Percentiles rank a stretch among this genome's conserved stretches.
phyloP scores from a whole-genome alignment of 2,113 vertebrate species.

The Melanocharis versteri region DNA sequence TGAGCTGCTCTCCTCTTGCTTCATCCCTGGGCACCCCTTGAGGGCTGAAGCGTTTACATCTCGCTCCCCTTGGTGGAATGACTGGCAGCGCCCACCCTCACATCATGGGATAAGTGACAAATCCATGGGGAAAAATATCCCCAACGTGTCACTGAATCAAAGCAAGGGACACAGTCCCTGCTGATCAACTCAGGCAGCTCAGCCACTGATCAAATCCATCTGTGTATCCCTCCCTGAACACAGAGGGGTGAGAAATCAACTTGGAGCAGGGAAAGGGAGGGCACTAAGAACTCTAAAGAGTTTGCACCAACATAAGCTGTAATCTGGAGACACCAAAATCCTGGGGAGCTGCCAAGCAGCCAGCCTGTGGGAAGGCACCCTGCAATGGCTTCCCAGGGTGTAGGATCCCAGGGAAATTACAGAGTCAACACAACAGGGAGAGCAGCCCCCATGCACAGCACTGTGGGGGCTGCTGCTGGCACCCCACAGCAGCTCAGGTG shows the following conservation, averaged over 20 bases:
- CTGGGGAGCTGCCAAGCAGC: not conserved
- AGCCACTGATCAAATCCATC: not conserved
- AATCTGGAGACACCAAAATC: not conserved
- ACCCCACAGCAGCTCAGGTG: not conserved
- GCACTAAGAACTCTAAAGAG: not conserved
- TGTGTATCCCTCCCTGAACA: not conserved
- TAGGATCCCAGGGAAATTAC: not conserved
- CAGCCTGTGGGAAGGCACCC: not conserved
- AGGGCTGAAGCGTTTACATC: not conserved
- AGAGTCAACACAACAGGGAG: not conserved
- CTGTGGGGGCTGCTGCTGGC: not conserved
- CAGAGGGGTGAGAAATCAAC: not conserved
- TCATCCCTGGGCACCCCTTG: not conserved
- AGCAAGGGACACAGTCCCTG: not conserved
- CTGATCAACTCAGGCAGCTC: not conserved
- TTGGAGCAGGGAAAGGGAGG: not conserved
- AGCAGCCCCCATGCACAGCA: accelerated
- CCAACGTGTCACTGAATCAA: not conserved
- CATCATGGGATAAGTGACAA: not conserved
- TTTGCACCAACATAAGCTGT: not conserved
- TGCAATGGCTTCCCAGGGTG: not conserved
- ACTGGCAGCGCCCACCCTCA: not conserved
- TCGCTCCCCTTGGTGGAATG: accelerated
- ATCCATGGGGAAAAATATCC: not conserved
- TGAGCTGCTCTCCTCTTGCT: not conserved